A percentile compares a stretch with the other conserved stretches of the same genome.
Conservation (phyloP, 2,888 invertebrate species). For the Caradrina clavipalpis region DNA sequence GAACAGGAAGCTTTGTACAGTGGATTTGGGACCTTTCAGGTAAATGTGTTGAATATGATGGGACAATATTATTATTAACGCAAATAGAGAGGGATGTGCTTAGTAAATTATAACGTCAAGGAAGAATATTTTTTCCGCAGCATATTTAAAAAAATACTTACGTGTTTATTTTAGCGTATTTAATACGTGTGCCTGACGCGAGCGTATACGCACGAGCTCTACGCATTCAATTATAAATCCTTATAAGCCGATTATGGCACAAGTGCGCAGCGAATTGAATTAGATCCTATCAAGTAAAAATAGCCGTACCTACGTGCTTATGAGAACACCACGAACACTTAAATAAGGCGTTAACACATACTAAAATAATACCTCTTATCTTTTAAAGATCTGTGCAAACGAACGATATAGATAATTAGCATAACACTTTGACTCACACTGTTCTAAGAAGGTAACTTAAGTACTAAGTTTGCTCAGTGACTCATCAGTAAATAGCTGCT, state of each 20-base stretch:
- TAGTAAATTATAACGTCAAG: constrained; percentile 2
- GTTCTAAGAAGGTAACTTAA: constrained; percentile 44
- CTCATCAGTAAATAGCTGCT: constrained; percentile 36
- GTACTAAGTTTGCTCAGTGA: constrained; percentile 37
- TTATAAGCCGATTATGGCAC: constrained; percentile 51
- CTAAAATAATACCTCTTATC: constrained; percentile 37
- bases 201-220: constrained; percentile 12
- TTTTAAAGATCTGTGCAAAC: constrained; percentile 26
- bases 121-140: background rate
- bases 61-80: background rate
- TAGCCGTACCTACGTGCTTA: constrained; percentile 23
- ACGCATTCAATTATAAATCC: constrained; percentile 26
- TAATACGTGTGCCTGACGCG: background rate
- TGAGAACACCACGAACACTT: constrained; percentile 5
- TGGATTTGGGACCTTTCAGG: constrained; percentile 15
- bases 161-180: constrained; percentile 5
- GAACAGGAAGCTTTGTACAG: constrained; percentile 41
- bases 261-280: constrained; percentile 51
- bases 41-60: constrained; percentile 1
- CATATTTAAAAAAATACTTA: background rate
- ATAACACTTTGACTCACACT: constrained; percentile 53
- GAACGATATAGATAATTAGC: constrained; percentile 44
- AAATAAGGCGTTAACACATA: constrained; percentile 22
- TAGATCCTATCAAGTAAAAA: constrained; percentile 54
- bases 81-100: constrained; percentile 5